These are phyloP conservation scores for Tokudaia muenninki DNA, from an alignment of 2,797 vertebrate genomes.

Conservation along the genomic window DNA sequence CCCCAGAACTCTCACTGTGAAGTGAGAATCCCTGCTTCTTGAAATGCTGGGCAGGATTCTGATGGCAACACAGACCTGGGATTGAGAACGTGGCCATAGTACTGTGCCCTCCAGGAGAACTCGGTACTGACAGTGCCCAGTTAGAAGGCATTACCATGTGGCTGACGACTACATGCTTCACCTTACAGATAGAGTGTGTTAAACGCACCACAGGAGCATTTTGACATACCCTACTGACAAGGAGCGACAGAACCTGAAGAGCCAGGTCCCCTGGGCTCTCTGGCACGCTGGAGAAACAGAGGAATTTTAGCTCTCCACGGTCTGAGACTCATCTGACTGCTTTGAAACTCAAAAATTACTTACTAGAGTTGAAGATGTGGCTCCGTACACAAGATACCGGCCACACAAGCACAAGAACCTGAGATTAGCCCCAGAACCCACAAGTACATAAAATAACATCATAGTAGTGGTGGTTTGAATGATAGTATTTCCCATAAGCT, in stretches of 20 bases:
- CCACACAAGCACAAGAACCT: not conserved
- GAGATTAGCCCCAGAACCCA: not conserved
- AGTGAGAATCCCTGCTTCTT: not conserved
- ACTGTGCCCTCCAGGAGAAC: not conserved
- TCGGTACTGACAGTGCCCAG: fast-evolving
- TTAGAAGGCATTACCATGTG: not conserved
- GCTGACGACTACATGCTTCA: not conserved
- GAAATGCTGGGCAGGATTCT: not conserved
- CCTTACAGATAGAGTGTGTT: not conserved
- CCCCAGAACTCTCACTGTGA: not conserved
- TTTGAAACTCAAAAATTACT: slow-evolving; percentile 76
- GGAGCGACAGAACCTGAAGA: fast-evolving
- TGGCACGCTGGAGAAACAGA: not conserved
- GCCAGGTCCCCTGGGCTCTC: not conserved
- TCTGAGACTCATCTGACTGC: slow-evolving; percentile 77
- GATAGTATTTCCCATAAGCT: not conserved
- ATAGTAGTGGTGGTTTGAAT: not conserved
- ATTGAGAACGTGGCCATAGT: not conserved
- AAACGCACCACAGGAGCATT: not conserved
- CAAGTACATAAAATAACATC: not conserved
- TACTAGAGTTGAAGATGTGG: not conserved
- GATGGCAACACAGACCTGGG: not conserved
- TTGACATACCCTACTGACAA: not conserved
- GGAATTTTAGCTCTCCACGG: not conserved
- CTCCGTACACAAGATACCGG: not conserved